These are phyloP conservation scores for Camponotus floridanus DNA, from an alignment of 1,140 invertebrate species.

Conservation along the genomic window DNA sequence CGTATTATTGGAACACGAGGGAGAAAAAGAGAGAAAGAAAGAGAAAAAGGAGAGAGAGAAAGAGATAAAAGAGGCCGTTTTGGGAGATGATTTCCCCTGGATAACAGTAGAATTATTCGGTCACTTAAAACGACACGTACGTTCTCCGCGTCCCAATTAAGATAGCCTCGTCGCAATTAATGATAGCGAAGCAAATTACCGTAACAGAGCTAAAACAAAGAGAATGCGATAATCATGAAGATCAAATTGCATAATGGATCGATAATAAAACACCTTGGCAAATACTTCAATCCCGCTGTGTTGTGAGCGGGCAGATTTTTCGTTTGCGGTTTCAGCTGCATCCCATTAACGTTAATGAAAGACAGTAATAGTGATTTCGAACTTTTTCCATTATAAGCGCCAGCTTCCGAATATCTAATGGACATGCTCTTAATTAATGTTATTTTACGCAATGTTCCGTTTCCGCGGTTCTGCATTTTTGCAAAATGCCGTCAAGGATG, in stretches of 20 bases:
- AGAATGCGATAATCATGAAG: constrained; percentile 21
- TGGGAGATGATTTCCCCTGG: constrained; percentile 40
- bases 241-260: constrained; percentile 31
- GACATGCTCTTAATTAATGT: constrained; percentile 71
- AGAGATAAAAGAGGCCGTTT: constrained; percentile 15
- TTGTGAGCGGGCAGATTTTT: constrained; percentile 31
- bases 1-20: constrained; percentile 43
- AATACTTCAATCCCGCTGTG: constrained; percentile 54
- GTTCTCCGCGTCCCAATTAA: constrained; percentile 55
- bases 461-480: not conserved
- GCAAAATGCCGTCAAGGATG: not conserved
- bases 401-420: constrained; percentile 64
- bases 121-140: constrained; percentile 53
- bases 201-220: not conserved
- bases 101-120: constrained; percentile 58
- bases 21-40: no score
- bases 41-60: no score
- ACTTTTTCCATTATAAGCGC: constrained; percentile 61
- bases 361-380: constrained; percentile 60
- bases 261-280: constrained; percentile 45
- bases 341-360: constrained; percentile 74
- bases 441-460: not conserved
- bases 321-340: constrained; percentile 41
- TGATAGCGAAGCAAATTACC: constrained; percentile 6
- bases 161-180: constrained; percentile 60